These are phyloP conservation scores for Medauroidea extradentata DNA, from an alignment of 1,140 invertebrate species.

Conservation along the genomic window DNA sequence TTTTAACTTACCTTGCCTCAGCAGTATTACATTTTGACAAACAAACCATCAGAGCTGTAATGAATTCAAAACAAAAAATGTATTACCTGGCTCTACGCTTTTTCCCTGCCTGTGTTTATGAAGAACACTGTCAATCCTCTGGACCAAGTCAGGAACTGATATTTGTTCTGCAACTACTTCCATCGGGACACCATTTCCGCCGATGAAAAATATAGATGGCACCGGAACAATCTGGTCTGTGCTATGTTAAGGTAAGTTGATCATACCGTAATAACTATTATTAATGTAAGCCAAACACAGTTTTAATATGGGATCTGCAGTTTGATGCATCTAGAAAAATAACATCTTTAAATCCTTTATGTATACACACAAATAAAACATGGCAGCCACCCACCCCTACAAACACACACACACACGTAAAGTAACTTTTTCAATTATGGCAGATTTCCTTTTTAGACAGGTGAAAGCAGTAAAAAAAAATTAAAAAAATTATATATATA, in stretches of 20 bases:
- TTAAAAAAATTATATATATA: no score
- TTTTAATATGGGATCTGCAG: background rate
- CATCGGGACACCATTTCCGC: slow-evolving; percentile 65
- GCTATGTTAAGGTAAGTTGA: slow-evolving; percentile 10
- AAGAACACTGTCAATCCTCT: background rate
- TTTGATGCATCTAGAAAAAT: background rate
- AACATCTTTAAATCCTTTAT: background rate
- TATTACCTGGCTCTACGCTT: background rate
- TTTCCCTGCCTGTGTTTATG: background rate
- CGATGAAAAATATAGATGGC: slow-evolving; percentile 84
- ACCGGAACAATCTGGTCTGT: slow-evolving; percentile 76
- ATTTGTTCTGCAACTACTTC: slow-evolving; percentile 65
- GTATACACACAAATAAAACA: background rate
- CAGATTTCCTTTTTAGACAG: no score
- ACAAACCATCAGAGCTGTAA: no score
- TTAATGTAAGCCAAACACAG: background rate
- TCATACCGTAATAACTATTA: background rate
- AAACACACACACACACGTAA: background rate
- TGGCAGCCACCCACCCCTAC: background rate
- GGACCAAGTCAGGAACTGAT: background rate
- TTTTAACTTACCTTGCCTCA: no score
- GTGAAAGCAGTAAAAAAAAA: no score
- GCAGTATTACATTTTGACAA: no score
- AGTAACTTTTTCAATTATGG: no score
- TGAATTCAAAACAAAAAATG: background rate